Evolutionary conservation across 2,113 vertebrate genomes (phyloP), one percentile per base, ranked within the genome.

Genomic region (Laticauda laticaudata): DNA sequence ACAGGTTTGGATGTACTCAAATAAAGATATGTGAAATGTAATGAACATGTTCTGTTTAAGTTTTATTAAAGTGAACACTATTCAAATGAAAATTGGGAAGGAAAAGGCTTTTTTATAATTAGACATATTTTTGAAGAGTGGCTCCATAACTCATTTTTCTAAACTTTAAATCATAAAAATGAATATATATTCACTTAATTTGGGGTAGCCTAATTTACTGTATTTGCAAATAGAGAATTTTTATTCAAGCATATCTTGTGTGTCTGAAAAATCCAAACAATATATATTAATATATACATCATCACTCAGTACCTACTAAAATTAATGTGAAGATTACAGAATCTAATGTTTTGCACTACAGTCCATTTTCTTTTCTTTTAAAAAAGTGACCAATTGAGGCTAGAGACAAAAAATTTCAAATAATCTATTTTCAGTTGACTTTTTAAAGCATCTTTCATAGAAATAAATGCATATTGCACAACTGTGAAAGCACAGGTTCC

Each of bases 291-390:
- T 98, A 98, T 98, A 98, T 98, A 99, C 98, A 99, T 98, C 98
- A 97, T 98, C 98, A 99, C 98, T 98, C 98, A 99, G 99, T 99
- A 99, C 99, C 99, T 99, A 99, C 98, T 99, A 99, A 99, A 99
- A 99, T 98, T 98, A 98, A 97, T 93, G 99, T 99, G 99, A 98
- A 97, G 96, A 97, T 98, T 98, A 99, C 96, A 98, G 98, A 98
- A 98, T 97, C 97, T 97, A 98, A 97, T 93, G 95, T 97, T 96
- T 98, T 98, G 97, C 97, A 98, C 98, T 98, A 99, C 98, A 98
- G 98, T 98, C 98, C 90, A 95, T 94, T 93, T 96, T 59, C 2
- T 61, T 86, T 89, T 95, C 94, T 95, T 91, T 94, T 97, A 97
- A 97, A 81, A 98, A 98, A 97, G 97, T 98, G 98, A 98, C 97